Evolutionary conservation across 2,888 invertebrate species (phyloP).

Genomic region (Smittia aterrima): DNA sequence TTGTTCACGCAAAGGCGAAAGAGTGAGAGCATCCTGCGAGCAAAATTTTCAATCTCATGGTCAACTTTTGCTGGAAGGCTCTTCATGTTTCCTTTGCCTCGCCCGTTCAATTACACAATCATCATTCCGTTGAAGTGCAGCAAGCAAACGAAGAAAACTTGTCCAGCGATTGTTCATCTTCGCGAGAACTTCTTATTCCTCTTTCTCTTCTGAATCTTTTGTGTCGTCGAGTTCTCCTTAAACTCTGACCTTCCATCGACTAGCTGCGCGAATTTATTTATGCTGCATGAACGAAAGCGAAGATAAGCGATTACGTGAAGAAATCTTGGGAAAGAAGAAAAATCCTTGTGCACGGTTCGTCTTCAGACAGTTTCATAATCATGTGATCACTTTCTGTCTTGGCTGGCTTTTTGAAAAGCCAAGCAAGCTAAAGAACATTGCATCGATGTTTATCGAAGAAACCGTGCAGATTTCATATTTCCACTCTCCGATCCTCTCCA

Average conservation of each 20-base stretch:
- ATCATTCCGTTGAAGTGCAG: not conserved
- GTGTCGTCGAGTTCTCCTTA: constrained; percentile 24
- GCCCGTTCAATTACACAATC: not conserved
- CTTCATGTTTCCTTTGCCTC: not conserved
- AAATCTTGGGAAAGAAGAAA: constrained; percentile 1
- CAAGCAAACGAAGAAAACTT: not conserved
- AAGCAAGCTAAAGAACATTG: not conserved
- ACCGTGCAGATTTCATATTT: not conserved
- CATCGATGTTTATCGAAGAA: constrained; percentile 14
- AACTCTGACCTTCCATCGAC: constrained; percentile 4
- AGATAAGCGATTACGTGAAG: constrained; percentile 16
- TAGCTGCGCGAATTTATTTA: not conserved
- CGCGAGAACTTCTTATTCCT: not conserved
- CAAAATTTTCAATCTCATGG: constrained; percentile 24
- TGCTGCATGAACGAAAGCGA: not conserved
- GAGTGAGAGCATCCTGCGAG: not conserved
- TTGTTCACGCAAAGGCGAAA: not conserved
- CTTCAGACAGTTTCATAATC: not conserved
- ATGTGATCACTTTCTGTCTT: not conserved
- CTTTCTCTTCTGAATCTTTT: not conserved
- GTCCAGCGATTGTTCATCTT: not conserved
- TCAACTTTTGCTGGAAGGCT: not conserved
- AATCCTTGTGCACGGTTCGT: not conserved
- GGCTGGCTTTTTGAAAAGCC: not conserved
- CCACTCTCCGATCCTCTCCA: not conserved